phyloP scores from a whole-genome alignment of 2,113 vertebrate species.

The Lagopus leucura region DNA sequence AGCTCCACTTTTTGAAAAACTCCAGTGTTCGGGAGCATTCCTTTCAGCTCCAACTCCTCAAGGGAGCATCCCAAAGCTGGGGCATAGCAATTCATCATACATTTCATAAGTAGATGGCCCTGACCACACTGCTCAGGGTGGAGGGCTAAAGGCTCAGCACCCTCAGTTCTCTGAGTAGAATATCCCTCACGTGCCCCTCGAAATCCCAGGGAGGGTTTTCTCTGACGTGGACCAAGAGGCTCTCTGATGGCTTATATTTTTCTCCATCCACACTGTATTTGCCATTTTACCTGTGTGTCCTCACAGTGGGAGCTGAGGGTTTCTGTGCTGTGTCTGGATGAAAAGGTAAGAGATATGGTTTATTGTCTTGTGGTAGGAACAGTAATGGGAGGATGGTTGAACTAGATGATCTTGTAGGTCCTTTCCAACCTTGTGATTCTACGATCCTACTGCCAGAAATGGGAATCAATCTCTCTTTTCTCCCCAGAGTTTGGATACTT shows the following conservation, averaged over 20 bases:
- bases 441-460: neutral
- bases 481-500: neutral
- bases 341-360: too few relatives aligned
- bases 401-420: too few relatives aligned
- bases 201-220: neutral
- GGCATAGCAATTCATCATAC: neutral
- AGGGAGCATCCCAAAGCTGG: rapidly evolving
- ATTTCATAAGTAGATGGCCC: neutral
- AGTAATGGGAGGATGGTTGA: too few relatives aligned
- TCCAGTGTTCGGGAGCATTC: neutral
- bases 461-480: neutral
- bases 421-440: too few relatives aligned
- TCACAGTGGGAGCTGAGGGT: neutral
- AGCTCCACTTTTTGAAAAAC: neutral
- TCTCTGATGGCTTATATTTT: neutral
- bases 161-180: neutral
- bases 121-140: too few relatives aligned
- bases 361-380: too few relatives aligned
- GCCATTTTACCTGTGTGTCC: neutral
- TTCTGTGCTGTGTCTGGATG: neutral
- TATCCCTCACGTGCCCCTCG: neutral
- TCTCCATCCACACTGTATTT: neutral
- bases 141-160: rapidly evolving
- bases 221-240: neutral
- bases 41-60: neutral